Percentiles rank a stretch among this genome's conserved stretches.
Evolutionary conservation across 2,888 invertebrate genomes (phyloP).

Genomic region (Erebia epiphron): DNA sequence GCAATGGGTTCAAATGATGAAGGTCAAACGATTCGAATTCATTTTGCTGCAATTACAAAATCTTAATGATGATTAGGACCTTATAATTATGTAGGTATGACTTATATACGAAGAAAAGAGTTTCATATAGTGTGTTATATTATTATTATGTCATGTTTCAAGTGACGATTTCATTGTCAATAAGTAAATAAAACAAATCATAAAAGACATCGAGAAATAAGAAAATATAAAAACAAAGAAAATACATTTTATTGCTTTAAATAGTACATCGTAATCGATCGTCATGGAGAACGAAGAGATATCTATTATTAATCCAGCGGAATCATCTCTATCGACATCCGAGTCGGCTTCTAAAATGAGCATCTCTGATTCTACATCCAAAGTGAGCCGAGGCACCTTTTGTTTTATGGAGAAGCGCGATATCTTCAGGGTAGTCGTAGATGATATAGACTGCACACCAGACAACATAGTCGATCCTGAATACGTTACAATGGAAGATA

Average conservation of each 20-base stretch:
- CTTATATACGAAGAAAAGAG: no score
- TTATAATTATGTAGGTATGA: no score
- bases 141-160: no score
- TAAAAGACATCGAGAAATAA: neutral
- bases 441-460: slow-evolving; percentile 62
- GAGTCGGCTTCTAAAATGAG: slow-evolving; percentile 39
- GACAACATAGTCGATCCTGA: slow-evolving; percentile 58
- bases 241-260: neutral
- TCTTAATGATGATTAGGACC: no score
- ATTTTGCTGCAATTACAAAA: no score
- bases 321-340: slow-evolving; percentile 18
- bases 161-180: neutral
- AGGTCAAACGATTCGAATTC: no score
- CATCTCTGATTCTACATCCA: slow-evolving; percentile 44
- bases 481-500: slow-evolving; percentile 63
- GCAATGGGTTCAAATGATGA: no score
- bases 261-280: neutral
- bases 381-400: slow-evolving; percentile 47
- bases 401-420: slow-evolving; percentile 62
- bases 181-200: neutral
- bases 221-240: neutral
- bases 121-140: no score
- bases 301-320: slow-evolving; percentile 6
- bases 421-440: slow-evolving; percentile 53
- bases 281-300: slow-evolving; percentile 1